Percentiles rank a stretch among this genome's conserved stretches.
phyloP scores from a whole-genome alignment of 2,797 vertebrate genomes.

The Gymnopithys bicolor region DNA sequence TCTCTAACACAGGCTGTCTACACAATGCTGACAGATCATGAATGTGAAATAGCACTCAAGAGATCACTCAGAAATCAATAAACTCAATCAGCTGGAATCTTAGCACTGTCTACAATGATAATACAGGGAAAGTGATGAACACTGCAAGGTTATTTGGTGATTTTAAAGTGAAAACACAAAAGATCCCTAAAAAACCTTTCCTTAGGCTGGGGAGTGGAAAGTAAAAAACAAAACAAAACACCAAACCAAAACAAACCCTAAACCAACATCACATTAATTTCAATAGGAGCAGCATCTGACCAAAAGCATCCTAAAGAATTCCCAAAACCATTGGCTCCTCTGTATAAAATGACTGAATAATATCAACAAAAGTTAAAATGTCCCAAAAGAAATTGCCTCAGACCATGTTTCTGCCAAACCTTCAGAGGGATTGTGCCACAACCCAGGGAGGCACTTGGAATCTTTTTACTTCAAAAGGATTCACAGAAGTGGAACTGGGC shows the following conservation, averaged over 20 bases:
- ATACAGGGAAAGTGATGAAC: not conserved
- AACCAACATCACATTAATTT: not conserved
- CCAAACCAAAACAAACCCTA: no score
- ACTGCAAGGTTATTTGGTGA: not conserved
- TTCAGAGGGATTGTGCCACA: no score
- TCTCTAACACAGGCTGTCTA: not conserved
- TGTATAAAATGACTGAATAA: not conserved
- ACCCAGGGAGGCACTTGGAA: not conserved
- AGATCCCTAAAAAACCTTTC: not conserved
- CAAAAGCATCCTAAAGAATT: not conserved
- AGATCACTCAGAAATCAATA: slow-evolving; percentile 65
- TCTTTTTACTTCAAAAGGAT: not conserved
- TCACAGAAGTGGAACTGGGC: not conserved
- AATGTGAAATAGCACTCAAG: slow-evolving; percentile 27
- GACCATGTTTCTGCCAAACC: accelerated
- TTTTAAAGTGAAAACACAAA: not conserved
- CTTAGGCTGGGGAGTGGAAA: not conserved
- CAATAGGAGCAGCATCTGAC: not conserved
- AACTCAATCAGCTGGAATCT: slow-evolving; percentile 48
- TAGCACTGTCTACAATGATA: not conserved
- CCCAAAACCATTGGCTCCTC: not conserved
- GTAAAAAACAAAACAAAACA: not conserved
- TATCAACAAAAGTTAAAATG: not conserved
- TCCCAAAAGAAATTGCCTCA: not conserved
- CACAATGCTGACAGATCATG: slow-evolving; percentile 5